Evolutionary conservation across 2,888 invertebrate genomes (phyloP).

Genomic region (Aelia acuminata): DNA sequence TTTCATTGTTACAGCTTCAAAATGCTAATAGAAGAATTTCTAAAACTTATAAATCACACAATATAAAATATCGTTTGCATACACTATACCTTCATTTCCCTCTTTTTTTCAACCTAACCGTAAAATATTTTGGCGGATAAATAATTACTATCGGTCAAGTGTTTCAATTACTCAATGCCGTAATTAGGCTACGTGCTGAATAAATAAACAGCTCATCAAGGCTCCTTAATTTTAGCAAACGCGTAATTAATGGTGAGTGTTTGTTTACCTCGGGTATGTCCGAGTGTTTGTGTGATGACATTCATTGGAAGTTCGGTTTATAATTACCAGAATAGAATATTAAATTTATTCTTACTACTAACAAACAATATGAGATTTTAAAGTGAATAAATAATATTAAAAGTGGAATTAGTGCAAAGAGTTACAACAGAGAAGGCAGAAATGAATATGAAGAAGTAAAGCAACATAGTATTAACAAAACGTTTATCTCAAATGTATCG

Average conservation of each 20-base stretch:
- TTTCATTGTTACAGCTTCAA: too few species aligned
- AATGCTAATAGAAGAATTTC: too few species aligned
- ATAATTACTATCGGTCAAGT: background rate
- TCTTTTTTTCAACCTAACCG: too few species aligned
- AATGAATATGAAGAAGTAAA: too few species aligned
- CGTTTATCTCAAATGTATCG: too few species aligned
- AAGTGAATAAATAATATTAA: background rate
- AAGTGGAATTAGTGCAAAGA: too few species aligned
- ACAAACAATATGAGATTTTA: background rate
- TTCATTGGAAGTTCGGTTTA: background rate
- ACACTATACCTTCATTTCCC: background rate
- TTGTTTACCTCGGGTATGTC: background rate
- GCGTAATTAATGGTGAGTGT: background rate
- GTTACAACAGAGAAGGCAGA: too few species aligned
- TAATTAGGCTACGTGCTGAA: conserved; percentile 14
- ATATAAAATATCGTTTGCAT: background rate
- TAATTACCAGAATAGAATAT: background rate
- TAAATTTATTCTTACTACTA: background rate
- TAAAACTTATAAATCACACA: too few species aligned
- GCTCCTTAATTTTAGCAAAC: background rate
- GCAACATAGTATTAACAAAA: too few species aligned
- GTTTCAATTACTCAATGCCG: background rate
- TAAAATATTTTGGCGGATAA: background rate
- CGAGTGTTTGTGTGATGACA: background rate
- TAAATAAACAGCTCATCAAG: background rate